Evolutionary conservation across 1,140 invertebrate genomes (phyloP).

Genomic region (Zaprionus gabonicus): DNA sequence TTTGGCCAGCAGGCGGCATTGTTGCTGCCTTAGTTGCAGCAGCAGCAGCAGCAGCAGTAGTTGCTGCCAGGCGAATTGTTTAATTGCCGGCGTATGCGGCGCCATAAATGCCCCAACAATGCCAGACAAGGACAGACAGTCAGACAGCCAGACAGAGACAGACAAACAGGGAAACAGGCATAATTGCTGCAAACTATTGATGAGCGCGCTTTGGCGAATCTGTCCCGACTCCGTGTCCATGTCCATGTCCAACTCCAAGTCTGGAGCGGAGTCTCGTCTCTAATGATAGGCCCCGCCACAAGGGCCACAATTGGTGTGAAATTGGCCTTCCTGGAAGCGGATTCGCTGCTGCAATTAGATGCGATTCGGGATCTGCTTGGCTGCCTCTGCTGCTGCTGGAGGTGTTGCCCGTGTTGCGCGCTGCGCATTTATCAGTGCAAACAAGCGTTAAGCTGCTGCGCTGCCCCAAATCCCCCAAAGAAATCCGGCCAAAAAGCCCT

Average conservation of each 20-base stretch:
- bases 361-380: background rate
- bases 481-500: slow-evolving; percentile 49
- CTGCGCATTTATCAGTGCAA: slow-evolving; percentile 79
- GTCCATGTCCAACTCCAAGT: slow-evolving; percentile 37
- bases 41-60: slow-evolving; percentile 20
- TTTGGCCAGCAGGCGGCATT: slow-evolving; percentile 73
- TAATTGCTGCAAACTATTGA: slow-evolving; percentile 42
- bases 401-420: slow-evolving; percentile 41
- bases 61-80: slow-evolving; percentile 64
- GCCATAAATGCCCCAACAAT: slow-evolving; percentile 77
- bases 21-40: slow-evolving; percentile 46
- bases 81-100: slow-evolving; percentile 78
- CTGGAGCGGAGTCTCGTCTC: slow-evolving; percentile 38
- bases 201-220: slow-evolving; percentile 40
- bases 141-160: slow-evolving; percentile 3
- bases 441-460: slow-evolving; percentile 65
- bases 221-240: background rate
- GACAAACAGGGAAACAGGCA: background rate
- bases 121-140: slow-evolving; percentile 28
- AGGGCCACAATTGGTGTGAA: slow-evolving; percentile 71
- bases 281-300: slow-evolving; percentile 66
- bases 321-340: slow-evolving; percentile 74
- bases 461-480: slow-evolving; percentile 45
- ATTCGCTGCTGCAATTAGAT: background rate
- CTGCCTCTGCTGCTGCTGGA: background rate